Conservation (phyloP, 2,888 invertebrate species). For the Chymomyza caudatula region DNA sequence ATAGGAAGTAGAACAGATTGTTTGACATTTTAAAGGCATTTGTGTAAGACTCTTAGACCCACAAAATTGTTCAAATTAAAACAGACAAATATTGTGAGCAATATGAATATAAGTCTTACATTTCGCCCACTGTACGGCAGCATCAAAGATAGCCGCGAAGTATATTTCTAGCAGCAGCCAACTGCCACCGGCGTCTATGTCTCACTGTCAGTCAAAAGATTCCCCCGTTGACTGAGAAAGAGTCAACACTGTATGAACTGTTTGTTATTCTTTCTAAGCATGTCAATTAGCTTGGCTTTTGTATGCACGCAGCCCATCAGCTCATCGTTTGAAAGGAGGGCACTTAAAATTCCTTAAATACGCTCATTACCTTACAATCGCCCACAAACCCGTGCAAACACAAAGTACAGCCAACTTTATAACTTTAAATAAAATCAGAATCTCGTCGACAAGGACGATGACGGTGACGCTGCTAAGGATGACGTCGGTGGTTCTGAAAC, state of each 20-base stretch:
- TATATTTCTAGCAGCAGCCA: slow-evolving; percentile 43
- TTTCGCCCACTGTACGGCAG: not conserved
- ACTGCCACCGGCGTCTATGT: slow-evolving; percentile 42
- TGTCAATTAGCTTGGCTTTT: slow-evolving; percentile 58
- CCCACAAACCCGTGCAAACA: slow-evolving; percentile 4
- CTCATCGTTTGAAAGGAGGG: slow-evolving; percentile 59
- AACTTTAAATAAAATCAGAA: slow-evolving; percentile 52
- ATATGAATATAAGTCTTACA: no score
- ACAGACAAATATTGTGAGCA: no score
- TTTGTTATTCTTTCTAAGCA: slow-evolving; percentile 59
- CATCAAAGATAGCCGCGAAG: not conserved
- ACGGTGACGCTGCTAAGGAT: not conserved
- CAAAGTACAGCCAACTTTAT: slow-evolving; percentile 32
- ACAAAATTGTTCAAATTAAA: no score
- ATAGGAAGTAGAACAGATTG: no score
- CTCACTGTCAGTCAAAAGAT: slow-evolving; percentile 10
- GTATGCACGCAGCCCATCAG: slow-evolving; percentile 18
- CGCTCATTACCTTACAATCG: not conserved
- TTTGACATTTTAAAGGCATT: no score
- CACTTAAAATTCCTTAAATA: slow-evolving; percentile 42
- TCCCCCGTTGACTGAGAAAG: not conserved
- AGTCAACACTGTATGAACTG: not conserved
- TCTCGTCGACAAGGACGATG: not conserved
- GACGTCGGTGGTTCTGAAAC: slow-evolving; percentile 26
- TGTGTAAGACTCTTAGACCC: no score